Percentiles rank a stretch among this genome's conserved stretches.
These are phyloP conservation scores for Andrena minutula DNA, from an alignment of 2,888 invertebrate genomes.

Conservation along the genomic window DNA sequence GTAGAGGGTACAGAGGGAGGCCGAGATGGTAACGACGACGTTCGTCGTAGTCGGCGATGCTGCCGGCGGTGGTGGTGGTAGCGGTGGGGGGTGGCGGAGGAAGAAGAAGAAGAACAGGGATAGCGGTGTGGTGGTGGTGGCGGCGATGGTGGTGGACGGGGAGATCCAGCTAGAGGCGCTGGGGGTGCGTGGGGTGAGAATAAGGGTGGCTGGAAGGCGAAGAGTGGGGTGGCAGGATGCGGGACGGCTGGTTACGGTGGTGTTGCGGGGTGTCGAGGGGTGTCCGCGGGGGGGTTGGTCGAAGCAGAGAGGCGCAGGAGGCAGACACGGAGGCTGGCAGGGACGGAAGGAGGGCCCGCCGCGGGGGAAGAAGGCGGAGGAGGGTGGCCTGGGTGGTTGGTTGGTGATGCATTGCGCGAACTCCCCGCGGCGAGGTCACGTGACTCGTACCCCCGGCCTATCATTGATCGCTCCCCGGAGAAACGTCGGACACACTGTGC, in stretches of 20 bases:
- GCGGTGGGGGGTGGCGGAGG: constrained; percentile 22
- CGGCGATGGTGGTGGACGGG: constrained; percentile 36
- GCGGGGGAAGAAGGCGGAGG: constrained; percentile 43
- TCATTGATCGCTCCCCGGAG: constrained; percentile 84
- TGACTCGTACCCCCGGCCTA: constrained; percentile 83
- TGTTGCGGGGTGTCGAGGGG: constrained; percentile 80
- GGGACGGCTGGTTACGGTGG: constrained; percentile 77
- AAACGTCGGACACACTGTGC: constrained; percentile 81
- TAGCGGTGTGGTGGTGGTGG: constrained; percentile 57
- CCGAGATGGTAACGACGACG: constrained; percentile 55
- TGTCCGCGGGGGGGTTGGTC: constrained; percentile 72
- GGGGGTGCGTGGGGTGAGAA: constrained; percentile 35
- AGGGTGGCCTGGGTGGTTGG: constrained; percentile 78
- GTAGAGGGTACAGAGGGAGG: constrained; percentile 68
- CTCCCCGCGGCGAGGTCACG: constrained; percentile 83
- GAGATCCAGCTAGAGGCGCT: constrained; percentile 51
- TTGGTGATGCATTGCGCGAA: constrained; percentile 84
- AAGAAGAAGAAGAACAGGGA: constrained; percentile 29
- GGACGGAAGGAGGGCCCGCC: constrained; percentile 25
- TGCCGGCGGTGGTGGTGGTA: constrained; percentile 14
- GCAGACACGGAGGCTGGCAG: constrained; percentile 34
- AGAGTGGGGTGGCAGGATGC: constrained; percentile 71
- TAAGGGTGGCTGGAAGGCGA: constrained; percentile 70
- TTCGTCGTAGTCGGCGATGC: constrained; percentile 13
- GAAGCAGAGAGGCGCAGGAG: constrained; percentile 61